Percentiles rank a stretch among this genome's conserved stretches.
These are phyloP conservation scores for Eretmochelys imbricata DNA, from an alignment of 2,113 vertebrate species.

Conservation along the genomic window DNA sequence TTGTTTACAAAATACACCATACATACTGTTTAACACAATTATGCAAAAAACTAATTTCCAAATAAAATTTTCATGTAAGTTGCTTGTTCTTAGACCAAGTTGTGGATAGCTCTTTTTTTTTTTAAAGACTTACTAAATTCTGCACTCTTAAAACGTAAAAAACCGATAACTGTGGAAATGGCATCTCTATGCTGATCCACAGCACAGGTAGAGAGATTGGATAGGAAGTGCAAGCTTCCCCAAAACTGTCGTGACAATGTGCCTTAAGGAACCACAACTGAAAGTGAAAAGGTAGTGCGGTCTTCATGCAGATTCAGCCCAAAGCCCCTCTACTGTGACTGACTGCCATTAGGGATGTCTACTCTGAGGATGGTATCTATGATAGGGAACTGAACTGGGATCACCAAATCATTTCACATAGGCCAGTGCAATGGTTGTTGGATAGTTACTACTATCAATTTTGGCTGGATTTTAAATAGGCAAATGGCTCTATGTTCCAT, in stretches of 20 bases:
- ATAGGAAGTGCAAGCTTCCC: background rate
- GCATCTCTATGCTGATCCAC: background rate
- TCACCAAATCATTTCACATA: background rate
- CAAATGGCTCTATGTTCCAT: background rate
- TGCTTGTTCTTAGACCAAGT: background rate
- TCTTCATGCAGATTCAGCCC: background rate
- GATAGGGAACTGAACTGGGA: background rate
- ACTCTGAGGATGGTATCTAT: background rate
- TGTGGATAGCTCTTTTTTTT: background rate
- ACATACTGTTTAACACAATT: background rate
- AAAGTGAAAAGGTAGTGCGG: background rate
- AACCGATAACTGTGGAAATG: background rate
- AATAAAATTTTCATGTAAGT: background rate
- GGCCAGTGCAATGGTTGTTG: background rate
- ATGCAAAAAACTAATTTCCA: background rate
- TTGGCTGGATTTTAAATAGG: background rate
- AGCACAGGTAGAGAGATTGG: no score
- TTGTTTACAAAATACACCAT: background rate
- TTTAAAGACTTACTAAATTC: background rate
- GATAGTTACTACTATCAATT: background rate
- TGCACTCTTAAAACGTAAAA: background rate
- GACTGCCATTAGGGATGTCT: background rate
- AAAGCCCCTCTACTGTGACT: background rate
- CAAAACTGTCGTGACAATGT: background rate
- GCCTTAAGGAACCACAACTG: background rate